Evolutionary conservation across 2,113 vertebrate genomes (phyloP).

Genomic region (Pachypanchax playfairii): DNA sequence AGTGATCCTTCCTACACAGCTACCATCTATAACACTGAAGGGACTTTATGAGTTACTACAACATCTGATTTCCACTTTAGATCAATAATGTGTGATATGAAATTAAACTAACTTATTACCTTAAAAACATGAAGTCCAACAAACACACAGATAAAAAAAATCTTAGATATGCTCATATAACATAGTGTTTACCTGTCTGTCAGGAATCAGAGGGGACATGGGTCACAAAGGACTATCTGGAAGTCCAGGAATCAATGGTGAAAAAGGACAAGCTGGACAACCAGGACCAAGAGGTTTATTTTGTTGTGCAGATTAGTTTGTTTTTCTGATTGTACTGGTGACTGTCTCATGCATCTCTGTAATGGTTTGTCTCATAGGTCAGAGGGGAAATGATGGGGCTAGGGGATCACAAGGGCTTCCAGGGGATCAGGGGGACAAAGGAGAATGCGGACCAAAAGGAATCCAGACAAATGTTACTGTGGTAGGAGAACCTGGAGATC

Average conservation of each 20-base stretch:
- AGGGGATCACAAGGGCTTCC: constrained; percentile 47
- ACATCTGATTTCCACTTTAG: too few relatives aligned
- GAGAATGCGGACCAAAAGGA: constrained; percentile 63
- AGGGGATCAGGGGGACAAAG: constrained; percentile 62
- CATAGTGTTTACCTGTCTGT: constrained; percentile 18
- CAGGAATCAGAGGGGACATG: constrained; percentile 59
- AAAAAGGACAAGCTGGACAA: constrained; percentile 53
- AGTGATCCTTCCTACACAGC: too few relatives aligned
- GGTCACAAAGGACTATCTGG: constrained; percentile 63
- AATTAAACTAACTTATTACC: too few relatives aligned
- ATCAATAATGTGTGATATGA: too few relatives aligned
- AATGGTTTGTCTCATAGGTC: constrained; percentile 49
- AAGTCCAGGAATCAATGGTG: constrained; percentile 54
- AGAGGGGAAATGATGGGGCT: constrained; percentile 39
- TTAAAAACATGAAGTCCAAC: too few relatives aligned
- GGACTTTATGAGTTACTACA: too few relatives aligned
- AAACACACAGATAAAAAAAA: too few relatives aligned
- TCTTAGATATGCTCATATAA: too few relatives aligned
- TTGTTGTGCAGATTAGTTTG: too few relatives aligned
- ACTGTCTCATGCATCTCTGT: constrained; percentile 1
- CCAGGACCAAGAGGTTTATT: constrained; percentile 69
- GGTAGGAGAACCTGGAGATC: constrained; percentile 60
- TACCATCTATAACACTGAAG: too few relatives aligned
- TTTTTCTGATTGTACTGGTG: not conserved
- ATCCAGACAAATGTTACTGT: not conserved